Percentiles rank a stretch among this genome's conserved stretches.
Conservation (phyloP, 2,888 invertebrate genomes). For the Macropis europaea region DNA sequence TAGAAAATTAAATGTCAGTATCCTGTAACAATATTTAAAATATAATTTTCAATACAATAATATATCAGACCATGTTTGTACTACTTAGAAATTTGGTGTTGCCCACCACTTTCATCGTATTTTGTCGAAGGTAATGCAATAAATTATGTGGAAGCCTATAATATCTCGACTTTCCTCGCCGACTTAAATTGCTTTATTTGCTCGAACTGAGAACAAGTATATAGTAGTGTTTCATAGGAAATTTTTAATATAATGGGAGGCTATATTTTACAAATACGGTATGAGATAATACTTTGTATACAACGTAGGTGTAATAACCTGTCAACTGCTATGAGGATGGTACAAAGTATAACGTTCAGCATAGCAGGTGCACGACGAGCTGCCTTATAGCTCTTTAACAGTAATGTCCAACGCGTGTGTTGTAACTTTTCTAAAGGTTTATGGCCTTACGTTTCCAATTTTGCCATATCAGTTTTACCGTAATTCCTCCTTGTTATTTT, state of each 20-base stretch:
- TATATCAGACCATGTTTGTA: too few species aligned
- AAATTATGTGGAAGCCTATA: slow-evolving; percentile 4
- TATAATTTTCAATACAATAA: too few species aligned
- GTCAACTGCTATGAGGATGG: slow-evolving; percentile 50
- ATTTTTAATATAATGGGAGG: slow-evolving; percentile 56
- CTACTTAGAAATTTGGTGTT: too few species aligned
- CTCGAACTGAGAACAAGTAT: slow-evolving; percentile 6
- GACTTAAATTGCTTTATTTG: slow-evolving; percentile 31
- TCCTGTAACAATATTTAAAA: too few species aligned
- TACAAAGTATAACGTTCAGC: slow-evolving; percentile 52
- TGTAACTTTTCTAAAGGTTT: slow-evolving; percentile 41
- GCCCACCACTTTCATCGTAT: too few species aligned
- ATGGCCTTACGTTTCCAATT: slow-evolving; percentile 17
- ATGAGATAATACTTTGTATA: slow-evolving; percentile 53
- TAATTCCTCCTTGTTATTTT: neutral
- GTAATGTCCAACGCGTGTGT: slow-evolving; percentile 39
- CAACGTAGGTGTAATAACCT: slow-evolving; percentile 58
- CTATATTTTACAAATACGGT: slow-evolving; percentile 49
- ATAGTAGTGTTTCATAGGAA: slow-evolving; percentile 27
- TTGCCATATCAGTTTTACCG: neutral
- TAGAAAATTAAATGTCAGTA: too few species aligned
- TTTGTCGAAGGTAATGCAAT: neutral
- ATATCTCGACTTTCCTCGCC: neutral
- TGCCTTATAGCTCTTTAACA: slow-evolving; percentile 54
- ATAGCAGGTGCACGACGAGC: slow-evolving; percentile 51